Percentiles rank a stretch among this genome's conserved stretches.
phyloP scores from a whole-genome alignment of 2,888 invertebrate species.

The Lysandra coridon region DNA sequence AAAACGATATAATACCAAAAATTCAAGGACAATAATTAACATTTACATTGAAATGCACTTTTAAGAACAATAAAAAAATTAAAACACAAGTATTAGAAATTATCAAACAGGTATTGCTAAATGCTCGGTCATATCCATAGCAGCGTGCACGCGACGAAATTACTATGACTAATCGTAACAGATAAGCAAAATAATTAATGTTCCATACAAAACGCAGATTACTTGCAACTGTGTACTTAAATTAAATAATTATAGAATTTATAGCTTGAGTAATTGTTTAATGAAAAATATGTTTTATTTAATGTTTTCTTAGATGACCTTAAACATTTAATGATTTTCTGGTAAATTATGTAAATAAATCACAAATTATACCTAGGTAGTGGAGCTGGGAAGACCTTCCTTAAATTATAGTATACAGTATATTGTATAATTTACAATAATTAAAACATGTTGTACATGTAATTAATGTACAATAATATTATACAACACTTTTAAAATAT shows the following conservation, averaged over 20 bases:
- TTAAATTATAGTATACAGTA: no score
- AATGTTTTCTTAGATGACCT: background rate
- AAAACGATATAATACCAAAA: no score
- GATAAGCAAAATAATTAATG: conserved; percentile 54
- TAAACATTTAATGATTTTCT: background rate
- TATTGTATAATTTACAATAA: no score
- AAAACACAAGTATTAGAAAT: background rate
- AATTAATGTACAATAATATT: no score
- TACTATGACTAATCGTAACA: conserved; percentile 70
- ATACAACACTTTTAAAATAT: no score
- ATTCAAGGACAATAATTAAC: background rate
- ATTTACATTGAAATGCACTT: background rate
- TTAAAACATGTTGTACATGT: no score
- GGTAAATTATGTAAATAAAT: background rate
- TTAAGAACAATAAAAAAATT: background rate
- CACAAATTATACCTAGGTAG: no score
- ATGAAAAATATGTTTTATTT: background rate
- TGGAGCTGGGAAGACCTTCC: no score
- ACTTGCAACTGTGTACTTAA: background rate
- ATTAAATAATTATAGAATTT: background rate
- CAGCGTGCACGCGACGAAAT: conserved; percentile 53
- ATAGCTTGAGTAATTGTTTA: background rate
- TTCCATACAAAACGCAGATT: conserved; percentile 6
- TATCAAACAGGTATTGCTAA: conserved; percentile 6
- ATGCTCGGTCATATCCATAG: conserved; percentile 18